Evolutionary conservation across 2,797 vertebrate genomes (phyloP), one percentile per base, ranked within the genome.

Genomic region (Sebastes flavidus): DNA sequence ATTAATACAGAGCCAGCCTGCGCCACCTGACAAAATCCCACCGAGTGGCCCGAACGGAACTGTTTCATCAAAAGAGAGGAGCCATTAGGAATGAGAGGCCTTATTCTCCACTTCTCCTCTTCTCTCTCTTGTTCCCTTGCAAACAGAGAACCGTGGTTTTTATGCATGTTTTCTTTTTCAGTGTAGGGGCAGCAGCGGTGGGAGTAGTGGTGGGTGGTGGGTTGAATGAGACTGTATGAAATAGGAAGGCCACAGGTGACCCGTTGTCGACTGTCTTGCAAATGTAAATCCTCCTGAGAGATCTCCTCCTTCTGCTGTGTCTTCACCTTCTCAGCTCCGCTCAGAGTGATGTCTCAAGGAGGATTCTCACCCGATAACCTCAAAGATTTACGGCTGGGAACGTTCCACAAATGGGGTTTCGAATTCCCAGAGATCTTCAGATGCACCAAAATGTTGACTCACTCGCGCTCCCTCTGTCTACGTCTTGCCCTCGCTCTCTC

Each of bases 1-100:
- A 95, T 96, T 95, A 96, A 95, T 95, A 95, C 93, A 89, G 91
- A 95, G 89, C 89, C 91, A 87, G 93, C 83, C 92, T 92, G 90
- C 87, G 84, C 93, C 92, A 94, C 92, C 92, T 93, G 91, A 95
- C 93, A 93, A 93, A 92, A 95, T 95, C 92, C 91, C 88, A 91
- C 89, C 75, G 90, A 94, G 94, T 92, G 88, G 88, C 91, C 90
- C 83, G 81, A 95, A 95, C 91, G 92, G 93, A 95, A 95, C 94
- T 93, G 90, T 94, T 95, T 91, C 89, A 95, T 95, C 94, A 94
- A 94, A 94, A 92, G 93, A 90, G 83, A 92, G 88, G 92, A 94
- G 92, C 91, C 92, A 93, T 94, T 94, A 94, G 92, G 93, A 94
- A 80, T 60, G 83, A 92, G 91, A 91, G 87, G 89, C 85, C 85